A percentile compares a stretch with the other conserved stretches of the same genome.
These are phyloP conservation scores for Cavia porcellus DNA, from an alignment of 2,113 vertebrate species.

Conservation along the genomic window DNA sequence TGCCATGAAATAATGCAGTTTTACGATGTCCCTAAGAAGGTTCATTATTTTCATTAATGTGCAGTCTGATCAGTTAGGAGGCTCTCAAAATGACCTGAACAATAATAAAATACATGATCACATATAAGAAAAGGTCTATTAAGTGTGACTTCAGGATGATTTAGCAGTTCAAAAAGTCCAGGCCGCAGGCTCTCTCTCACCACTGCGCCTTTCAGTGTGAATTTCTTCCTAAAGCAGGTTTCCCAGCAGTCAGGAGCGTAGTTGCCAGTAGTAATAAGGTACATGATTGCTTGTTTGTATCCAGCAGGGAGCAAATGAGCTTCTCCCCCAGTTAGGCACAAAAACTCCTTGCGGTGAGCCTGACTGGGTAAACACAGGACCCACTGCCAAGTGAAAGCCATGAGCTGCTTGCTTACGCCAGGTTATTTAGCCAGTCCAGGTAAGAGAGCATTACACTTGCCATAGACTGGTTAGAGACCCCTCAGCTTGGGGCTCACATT, in stretches of 20 bases:
- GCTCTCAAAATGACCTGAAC: neutral
- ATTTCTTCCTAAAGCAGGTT: neutral
- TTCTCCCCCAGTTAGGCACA: neutral
- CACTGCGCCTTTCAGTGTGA: neutral
- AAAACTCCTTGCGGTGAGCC: conserved; percentile 21
- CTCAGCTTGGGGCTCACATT: neutral
- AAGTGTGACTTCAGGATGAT: neutral
- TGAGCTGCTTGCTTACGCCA: neutral
- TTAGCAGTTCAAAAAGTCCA: neutral
- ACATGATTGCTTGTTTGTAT: neutral
- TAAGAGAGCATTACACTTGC: neutral
- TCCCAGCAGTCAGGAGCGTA: neutral
- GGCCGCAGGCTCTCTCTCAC: neutral
- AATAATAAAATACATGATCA: conserved; percentile 26
- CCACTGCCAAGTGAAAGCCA: neutral
- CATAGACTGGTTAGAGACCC: neutral
- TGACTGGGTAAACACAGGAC: neutral
- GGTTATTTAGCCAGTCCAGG: neutral
- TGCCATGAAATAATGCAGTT: neutral
- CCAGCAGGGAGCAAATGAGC: neutral
- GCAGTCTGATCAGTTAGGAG: neutral
- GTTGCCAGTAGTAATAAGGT: neutral
- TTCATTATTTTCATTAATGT: conserved; percentile 54
- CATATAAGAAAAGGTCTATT: neutral
- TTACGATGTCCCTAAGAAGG: neutral